A percentile compares a stretch with the other conserved stretches of the same genome.
phyloP scores from a whole-genome alignment of 1,140 invertebrate species.

The Calliphora vicina region DNA sequence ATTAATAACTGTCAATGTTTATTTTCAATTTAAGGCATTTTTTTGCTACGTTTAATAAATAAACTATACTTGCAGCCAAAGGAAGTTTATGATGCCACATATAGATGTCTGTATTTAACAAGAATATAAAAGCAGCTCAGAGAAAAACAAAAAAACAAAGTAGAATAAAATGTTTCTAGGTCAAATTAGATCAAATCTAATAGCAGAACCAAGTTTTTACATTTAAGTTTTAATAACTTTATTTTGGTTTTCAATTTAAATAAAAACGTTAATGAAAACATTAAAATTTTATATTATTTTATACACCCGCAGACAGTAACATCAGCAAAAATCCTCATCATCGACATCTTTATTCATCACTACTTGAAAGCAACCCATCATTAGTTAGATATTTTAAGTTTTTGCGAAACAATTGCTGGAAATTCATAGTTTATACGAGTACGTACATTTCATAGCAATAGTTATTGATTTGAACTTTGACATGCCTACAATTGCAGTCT shows the following conservation, averaged over 20 bases:
- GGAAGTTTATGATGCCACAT: slow-evolving; percentile 5
- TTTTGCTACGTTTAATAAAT: background rate
- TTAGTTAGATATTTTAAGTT: background rate
- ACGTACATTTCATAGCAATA: background rate
- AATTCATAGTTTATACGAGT: too few species aligned
- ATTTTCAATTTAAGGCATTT: slow-evolving; percentile 45
- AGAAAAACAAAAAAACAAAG: background rate
- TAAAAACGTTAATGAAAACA: slow-evolving; percentile 5
- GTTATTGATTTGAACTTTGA: slow-evolving; percentile 23
- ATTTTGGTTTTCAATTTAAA: background rate
- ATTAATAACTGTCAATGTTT: slow-evolving; percentile 62
- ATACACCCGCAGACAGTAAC: background rate
- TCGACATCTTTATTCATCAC: background rate
- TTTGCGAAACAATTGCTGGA: slow-evolving; percentile 14
- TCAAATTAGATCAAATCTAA: slow-evolving; percentile 19
- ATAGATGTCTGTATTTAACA: slow-evolving; percentile 7
- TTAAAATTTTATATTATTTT: slow-evolving; percentile 20
- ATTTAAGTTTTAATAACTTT: slow-evolving; percentile 21
- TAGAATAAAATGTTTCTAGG: slow-evolving; percentile 26
- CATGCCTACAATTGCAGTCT: background rate
- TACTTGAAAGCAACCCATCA: slow-evolving; percentile 3
- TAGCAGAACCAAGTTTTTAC: background rate
- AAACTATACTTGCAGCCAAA: background rate
- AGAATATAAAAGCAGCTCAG: background rate
- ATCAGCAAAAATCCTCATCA: background rate